A percentile compares a stretch with the other conserved stretches of the same genome.
phyloP scores from a whole-genome alignment of 2,888 invertebrate species.

The Aphelenchoides bicaudatus region DNA sequence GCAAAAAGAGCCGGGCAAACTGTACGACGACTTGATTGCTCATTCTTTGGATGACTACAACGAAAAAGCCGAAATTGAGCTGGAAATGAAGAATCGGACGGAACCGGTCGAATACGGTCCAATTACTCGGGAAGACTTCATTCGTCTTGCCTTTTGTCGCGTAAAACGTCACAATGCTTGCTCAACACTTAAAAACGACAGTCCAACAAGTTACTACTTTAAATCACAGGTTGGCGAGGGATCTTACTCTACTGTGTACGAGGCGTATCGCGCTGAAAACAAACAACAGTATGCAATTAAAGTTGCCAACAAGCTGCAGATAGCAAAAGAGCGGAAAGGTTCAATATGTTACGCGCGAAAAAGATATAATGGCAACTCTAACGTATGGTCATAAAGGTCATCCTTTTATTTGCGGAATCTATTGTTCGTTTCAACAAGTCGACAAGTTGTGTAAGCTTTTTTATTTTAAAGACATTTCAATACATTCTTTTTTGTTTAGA shows the following conservation, averaged over 20 bases:
- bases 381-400: conserved; percentile 68
- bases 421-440: conserved; percentile 89
- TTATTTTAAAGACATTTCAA: not conserved
- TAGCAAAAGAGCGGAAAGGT: conserved; percentile 81
- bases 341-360: conserved; percentile 86
- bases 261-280: conserved; percentile 84
- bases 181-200: not conserved
- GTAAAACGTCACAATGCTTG: conserved; percentile 5
- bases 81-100: not conserved
- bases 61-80: conserved; percentile 3
- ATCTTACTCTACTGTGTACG: conserved; percentile 89
- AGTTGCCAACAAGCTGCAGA: conserved; percentile 89
- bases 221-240: conserved; percentile 93
- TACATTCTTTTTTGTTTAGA: conserved; percentile 5
- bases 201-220: conserved; percentile 77
- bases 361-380: conserved; percentile 83
- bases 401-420: conserved; percentile 86
- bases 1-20: not conserved
- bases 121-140: not conserved
- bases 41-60: conserved; percentile 12
- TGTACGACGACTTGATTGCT: conserved; percentile 11
- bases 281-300: conserved; percentile 92
- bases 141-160: conserved; percentile 9
- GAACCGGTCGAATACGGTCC: conserved; percentile 10
- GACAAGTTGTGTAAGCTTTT: not conserved